Base-by-base conservation (phyloP, 2,888 invertebrate species). In the Euclidia mi region DNA sequence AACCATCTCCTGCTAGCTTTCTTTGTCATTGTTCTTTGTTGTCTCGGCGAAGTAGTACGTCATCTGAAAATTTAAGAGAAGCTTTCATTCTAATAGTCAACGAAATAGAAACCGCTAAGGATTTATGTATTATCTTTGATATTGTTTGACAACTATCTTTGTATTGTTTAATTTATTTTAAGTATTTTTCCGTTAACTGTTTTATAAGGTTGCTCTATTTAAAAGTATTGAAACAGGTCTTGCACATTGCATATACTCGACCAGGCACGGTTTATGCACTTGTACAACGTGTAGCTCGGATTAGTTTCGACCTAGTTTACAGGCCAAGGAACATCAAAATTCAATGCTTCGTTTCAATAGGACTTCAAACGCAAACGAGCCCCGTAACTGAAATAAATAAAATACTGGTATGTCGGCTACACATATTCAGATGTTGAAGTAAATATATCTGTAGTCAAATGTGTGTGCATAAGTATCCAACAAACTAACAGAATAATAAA, bases 21-120 rank as follows among this genome's bases (percentile, higher is more conserved):
- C 51, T 51, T n/a, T n/a, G n/a, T n/a, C n/a, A n/a, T n/a, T n/a
- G n/a, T n/a, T n/a, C n/a, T n/a, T 65, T 67, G 62, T 67, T 60
- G 18, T 56, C 34, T 45, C 11, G 29, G n/a, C 25, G 40, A 62
- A 63, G 57, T 46, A 56, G 38, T 28, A 53, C 37, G 48, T 49
- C 43, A 53, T 51, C 51, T 61, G 29, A 37, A 41, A 37, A 45
- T 51, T 46, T 46, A 46, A 38, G 20, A 41, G 32, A 42, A 34
- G 15, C 17, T 42, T 12, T 44, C 18, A 46, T 58, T 53, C 28
- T 45, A 28, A 57, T 59, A 56, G 48, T 46, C 38, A 25, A 42
- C 42, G 25, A 1, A 38, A 25, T 32, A 42, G 37, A 18, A 46
- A 31, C 56, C 37, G 32, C 15, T 6, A 51, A n/a, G n/a, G n/a